Evolutionary conservation across 1,140 invertebrate genomes (phyloP), one percentile per base, ranked within the genome.

Genomic region (Melanaphis sacchari): DNA sequence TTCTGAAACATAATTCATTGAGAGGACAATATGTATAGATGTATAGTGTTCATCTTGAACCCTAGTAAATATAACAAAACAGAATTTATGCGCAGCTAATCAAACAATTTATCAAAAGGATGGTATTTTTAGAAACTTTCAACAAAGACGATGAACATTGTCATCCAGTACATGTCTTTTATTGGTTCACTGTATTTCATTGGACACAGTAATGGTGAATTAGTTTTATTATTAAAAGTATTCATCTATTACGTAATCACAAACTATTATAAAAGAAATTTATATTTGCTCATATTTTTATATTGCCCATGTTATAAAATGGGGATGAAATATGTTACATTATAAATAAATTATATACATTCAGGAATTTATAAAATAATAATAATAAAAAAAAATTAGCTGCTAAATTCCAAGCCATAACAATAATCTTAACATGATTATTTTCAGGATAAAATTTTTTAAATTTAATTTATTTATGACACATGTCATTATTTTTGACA

Each of bases 121-220:
- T 93, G 38, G 81, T 85, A 49, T 85, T 93, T 90, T 93, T 93
- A 41, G 76, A 92, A 84, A 82, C 46, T 40, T 85, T n/a, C 36
- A 26, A 93, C 81, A 93, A 93, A 93, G 91, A 93, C 81, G 81
- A 52, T 93, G 46, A 36, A 82, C 81, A 93, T 93, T 93, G 76
- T 84, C 81, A 93, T 93, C 46, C 41, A 93, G 46, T 85, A 1
- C 38, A 91, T 36, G 21, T 82, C 18, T 93, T 31, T 85, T 93
- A 85, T 49, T 40, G n/a, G 38, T 93, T 93, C 91, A 93, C n/a
- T 54, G 91, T 93, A 84, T 93, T 85, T 46, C 46, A 93, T 93
- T 93, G 91, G 91, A 93, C 91, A 93, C 91, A 85, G 91, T 93
- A 93, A 93, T 49, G 91, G 91, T 93, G 85, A 93, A 93, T 93